A percentile compares a stretch with the other conserved stretches of the same genome.
These are phyloP conservation scores for Synanthedon tipuliformis DNA, from an alignment of 2,888 invertebrate genomes.

Conservation along the genomic window DNA sequence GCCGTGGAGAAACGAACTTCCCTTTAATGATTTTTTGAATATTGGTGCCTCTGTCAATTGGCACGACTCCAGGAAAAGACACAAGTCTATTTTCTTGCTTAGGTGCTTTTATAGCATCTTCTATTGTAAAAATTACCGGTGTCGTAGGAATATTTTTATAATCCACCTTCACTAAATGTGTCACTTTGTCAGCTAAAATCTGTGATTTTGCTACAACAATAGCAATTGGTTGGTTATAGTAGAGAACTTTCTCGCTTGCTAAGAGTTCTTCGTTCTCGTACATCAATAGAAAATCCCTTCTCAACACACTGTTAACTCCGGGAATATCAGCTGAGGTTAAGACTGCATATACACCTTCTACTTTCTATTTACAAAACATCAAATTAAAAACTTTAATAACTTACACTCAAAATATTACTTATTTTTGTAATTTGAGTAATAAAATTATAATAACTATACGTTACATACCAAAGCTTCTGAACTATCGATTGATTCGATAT, in stretches of 20 bases:
- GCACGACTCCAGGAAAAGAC: constrained; percentile 12
- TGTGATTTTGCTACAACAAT: constrained; percentile 72
- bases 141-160: constrained; percentile 31
- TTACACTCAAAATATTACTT: no score
- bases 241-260: constrained; percentile 62
- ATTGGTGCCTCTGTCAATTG: constrained; percentile 19
- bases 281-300: constrained; percentile 12
- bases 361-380: constrained; percentile 43
- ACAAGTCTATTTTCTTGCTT: constrained; percentile 18
- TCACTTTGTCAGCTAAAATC: constrained; percentile 60
- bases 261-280: constrained; percentile 44
- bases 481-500: constrained; percentile 70
- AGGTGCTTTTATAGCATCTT: constrained; percentile 13
- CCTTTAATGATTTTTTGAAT: constrained; percentile 29
- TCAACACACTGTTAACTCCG: constrained; percentile 71
- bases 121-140: constrained; percentile 1
- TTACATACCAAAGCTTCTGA: constrained; percentile 70
- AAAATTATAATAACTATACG: not conserved
- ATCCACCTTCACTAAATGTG: constrained; percentile 49
- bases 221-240: constrained; percentile 75
- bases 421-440: not conserved
- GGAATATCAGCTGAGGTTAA: constrained; percentile 74
- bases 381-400: not conserved
- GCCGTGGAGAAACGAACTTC: constrained; percentile 42
- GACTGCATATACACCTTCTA: constrained; percentile 73